Conservation (phyloP, 2,888 invertebrate species). For the Dendrolimus houi region DNA sequence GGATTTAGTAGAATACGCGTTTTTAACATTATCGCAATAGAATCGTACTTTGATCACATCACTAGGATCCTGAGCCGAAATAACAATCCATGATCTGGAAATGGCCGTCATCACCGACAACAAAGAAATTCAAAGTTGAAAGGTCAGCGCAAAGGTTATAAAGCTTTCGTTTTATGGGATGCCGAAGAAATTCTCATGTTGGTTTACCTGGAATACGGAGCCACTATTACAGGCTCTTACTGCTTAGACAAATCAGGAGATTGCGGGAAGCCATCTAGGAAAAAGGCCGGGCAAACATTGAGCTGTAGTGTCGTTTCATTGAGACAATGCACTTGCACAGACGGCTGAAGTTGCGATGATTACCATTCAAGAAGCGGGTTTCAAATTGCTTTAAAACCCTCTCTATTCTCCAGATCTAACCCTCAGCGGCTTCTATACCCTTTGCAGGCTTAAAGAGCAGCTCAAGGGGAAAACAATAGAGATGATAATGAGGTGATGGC, state of each 20-base stretch:
- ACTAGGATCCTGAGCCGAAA: too few species aligned
- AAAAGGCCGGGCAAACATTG: slow-evolving; percentile 1
- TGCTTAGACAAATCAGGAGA: neutral
- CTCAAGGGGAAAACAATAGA: slow-evolving; percentile 12
- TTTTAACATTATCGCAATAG: too few species aligned
- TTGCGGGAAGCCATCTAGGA: neutral
- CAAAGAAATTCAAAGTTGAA: too few species aligned
- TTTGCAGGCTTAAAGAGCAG: neutral
- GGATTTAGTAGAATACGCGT: too few species aligned
- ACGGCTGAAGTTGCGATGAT: slow-evolving; percentile 14
- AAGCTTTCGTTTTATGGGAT: too few species aligned
- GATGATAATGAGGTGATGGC: neutral
- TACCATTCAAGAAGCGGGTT: slow-evolving; percentile 13
- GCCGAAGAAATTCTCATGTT: too few species aligned
- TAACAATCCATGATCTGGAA: too few species aligned
- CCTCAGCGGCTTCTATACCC: slow-evolving; percentile 13
- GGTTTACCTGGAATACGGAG: too few species aligned
- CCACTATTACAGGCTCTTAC: too few species aligned
- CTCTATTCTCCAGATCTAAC: slow-evolving; percentile 10
- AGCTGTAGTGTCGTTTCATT: slow-evolving; percentile 3
- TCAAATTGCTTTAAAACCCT: slow-evolving; percentile 12
- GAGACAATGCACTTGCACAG: slow-evolving; percentile 12
- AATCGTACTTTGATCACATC: too few species aligned
- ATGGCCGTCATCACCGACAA: too few species aligned
- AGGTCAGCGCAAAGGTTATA: too few species aligned